Evolutionary conservation across 1,140 invertebrate genomes (phyloP).

Genomic region (Musca domestica): DNA sequence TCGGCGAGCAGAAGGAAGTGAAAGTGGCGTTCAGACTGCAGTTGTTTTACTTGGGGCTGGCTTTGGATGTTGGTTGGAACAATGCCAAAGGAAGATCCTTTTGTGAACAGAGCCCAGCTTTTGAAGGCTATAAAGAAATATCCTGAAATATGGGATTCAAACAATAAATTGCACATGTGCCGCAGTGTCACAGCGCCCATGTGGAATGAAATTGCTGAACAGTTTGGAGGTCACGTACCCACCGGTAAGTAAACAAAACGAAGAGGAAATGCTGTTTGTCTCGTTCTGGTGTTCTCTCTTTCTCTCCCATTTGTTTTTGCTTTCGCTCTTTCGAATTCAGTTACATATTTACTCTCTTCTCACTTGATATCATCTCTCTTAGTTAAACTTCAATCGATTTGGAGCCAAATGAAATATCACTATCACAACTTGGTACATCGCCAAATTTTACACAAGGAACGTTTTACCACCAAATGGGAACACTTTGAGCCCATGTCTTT

Average conservation of each 20-base stretch:
- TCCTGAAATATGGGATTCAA: conserved; percentile 51
- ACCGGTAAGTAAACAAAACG: conserved; percentile 33
- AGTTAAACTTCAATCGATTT: conserved; percentile 50
- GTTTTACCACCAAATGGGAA: conserved; percentile 51
- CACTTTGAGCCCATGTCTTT: conserved; percentile 52
- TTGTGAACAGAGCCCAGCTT: conserved; percentile 49
- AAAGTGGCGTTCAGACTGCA: too few species aligned
- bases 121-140: conserved; percentile 51
- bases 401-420: conserved; percentile 52
- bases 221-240: conserved; percentile 50
- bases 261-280: not conserved
- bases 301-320: not conserved
- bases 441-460: conserved; percentile 50
- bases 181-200: conserved; percentile 51
- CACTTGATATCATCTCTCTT: not conserved
- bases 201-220: conserved; percentile 52
- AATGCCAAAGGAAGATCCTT: conserved; percentile 52
- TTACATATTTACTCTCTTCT: not conserved
- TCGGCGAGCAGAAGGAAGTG: too few species aligned
- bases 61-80: not conserved
- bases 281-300: not conserved
- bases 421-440: conserved; percentile 50
- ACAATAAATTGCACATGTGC: conserved; percentile 51
- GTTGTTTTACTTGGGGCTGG: not conserved
- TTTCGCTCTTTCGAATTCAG: not conserved